Evolutionary conservation across 1,140 invertebrate genomes (phyloP), one percentile per base, ranked within the genome.

Genomic region (Prorops nasuta): DNA sequence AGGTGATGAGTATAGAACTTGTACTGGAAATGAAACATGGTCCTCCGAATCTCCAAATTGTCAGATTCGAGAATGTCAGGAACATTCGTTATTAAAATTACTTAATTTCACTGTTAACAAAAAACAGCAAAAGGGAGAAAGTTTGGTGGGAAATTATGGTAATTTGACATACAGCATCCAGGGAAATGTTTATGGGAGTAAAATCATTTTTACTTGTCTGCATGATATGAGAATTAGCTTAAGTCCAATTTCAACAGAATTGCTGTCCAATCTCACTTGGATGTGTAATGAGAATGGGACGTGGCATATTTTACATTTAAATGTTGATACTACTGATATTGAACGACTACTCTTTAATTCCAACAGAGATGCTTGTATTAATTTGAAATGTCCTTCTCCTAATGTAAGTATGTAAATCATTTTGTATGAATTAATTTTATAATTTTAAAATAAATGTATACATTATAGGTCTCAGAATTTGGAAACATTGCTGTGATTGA

Each of bases 21-120:
- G 67, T 18, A 59, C 37, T 6, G 39, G 60, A 4, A 52, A 53
- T 7, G 66, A 61, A 52, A 49, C 17, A 15, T 70, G 67, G 67
- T 65, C 54, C 1, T 46, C 45, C 9, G 22, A 47, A 1, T 42
- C 21, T 15, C n/a, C 37, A 1, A 44, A 14, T 22, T 70, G 67
- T 19, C 34, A 54, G 22, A 35, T 38, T 14, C 31, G 17, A 10
- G 52, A 62, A 37, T 70, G 66, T 22, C n/a, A 17, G n/a, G 34
- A 53, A 19, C 56, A 64, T 44, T 51, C 58, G 10, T 12, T 69
- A 22, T 50, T 60, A 14, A n/a, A 32, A 50, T 39, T 58, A 14
- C 22, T 66, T 12, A 31, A 47, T 15, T 37, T 14, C 16, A 34
- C 47, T 18, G 17, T 39, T 14, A 34, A 36, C 17, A 49, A 49